Base-by-base conservation (phyloP, 2,797 vertebrate species). In the Petrocephalus sullivani region DNA sequence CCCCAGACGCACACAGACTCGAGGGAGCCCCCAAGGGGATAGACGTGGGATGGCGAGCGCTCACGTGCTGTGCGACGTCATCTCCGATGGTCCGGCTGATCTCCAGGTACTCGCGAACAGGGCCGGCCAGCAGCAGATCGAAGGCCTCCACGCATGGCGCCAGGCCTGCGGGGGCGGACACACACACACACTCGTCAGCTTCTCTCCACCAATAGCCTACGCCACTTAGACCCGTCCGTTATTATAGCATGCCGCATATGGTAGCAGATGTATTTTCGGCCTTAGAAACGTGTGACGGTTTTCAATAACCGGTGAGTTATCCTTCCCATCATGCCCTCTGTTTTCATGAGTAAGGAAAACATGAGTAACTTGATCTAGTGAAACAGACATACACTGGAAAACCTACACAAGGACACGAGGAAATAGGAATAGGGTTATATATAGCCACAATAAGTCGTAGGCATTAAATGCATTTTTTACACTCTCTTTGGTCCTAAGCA, bases 51-150 rank as follows among this genome's bases (percentile, higher is more conserved):
- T 23, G 28, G 7, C 12, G 19, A 23, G 21, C 71, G 96, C 98
- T 97, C 94, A 99, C 98, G n/a, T 99, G 98, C 90, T 95, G 96
- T 92, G 97, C 97, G 92, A 99, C 97, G 0, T 98, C 98, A 0
- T 95, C 96, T 89, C 98, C 98, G 81, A 99, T 96, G 90, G 94
- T 93, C 89, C 91, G 94, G 93, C 98, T 99, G 93, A 95, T 92
- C 92, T 94, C 96, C 90, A 99, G 90, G 94, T 98, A 99, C 86
- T 97, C 96, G 0, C 95, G 95, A 91, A 98, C 95, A 0, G 96
- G 94, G 81, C 96, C 95, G 75, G 92, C 96, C 91, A 99, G 91
- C 89, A 99, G 92, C 88, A 92, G 90, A 75, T 99, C 97, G 89
- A 98, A 99, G 81, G 97, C 97, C 93, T 98, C 97, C 90, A 98